Conservation (phyloP, 2,113 vertebrate species). For the Halichoerus grypus region DNA sequence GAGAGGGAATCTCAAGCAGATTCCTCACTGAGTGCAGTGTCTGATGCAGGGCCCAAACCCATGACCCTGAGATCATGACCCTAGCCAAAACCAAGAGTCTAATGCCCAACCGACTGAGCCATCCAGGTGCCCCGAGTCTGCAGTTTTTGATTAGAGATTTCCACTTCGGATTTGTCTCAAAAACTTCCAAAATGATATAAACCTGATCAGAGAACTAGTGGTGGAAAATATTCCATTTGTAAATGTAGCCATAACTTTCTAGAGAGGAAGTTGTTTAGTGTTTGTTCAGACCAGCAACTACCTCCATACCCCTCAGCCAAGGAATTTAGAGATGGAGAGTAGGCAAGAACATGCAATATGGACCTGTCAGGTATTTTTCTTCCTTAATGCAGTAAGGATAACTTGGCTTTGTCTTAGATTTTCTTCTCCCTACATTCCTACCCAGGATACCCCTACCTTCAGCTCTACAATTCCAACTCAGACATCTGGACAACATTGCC, state of each 20-base stretch:
- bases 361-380: not conserved
- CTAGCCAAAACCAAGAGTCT: too few species aligned
- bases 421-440: not conserved
- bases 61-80: too few species aligned
- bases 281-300: not conserved
- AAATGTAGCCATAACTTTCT: not conserved
- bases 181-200: not conserved
- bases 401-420: not conserved
- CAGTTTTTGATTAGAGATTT: not conserved
- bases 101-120: too few species aligned
- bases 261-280: not conserved
- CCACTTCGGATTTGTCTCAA: not conserved
- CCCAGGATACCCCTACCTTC: not conserved
- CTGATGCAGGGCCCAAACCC: too few species aligned
- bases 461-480: not conserved
- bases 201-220: not conserved
- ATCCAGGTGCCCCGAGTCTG: not conserved
- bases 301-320: not conserved
- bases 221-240: not conserved
- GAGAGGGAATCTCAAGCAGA: too few species aligned
- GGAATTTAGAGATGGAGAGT: not conserved
- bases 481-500: not conserved
- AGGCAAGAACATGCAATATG: not conserved
- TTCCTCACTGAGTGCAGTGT: too few species aligned
- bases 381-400: not conserved